phyloP scores from a whole-genome alignment of 2,888 invertebrate species.

The Eupithecia dodoneata region DNA sequence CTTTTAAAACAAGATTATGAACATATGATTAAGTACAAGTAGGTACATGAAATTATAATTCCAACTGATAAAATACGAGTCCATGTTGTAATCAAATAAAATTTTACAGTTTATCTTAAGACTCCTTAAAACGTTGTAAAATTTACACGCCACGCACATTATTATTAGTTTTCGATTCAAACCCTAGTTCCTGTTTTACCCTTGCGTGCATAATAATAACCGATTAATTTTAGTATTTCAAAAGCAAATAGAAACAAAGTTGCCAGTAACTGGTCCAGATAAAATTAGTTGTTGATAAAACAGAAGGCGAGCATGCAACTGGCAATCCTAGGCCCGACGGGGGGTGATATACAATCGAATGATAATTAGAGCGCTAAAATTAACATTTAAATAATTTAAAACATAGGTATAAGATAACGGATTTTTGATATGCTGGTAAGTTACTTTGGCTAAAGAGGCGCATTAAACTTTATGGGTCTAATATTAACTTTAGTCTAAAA shows the following conservation, averaged over 20 bases:
- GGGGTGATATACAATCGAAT: slow-evolving; percentile 36
- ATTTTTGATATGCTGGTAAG: neutral
- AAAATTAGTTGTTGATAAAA: slow-evolving; percentile 39
- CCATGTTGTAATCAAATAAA: neutral
- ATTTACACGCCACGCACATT: slow-evolving; percentile 1
- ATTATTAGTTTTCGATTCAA: slow-evolving; percentile 11
- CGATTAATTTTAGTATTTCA: slow-evolving; percentile 31
- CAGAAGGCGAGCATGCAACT: slow-evolving; percentile 41
- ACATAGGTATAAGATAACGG: neutral
- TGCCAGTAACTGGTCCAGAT: slow-evolving; percentile 31
- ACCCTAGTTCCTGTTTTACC: slow-evolving; percentile 11
- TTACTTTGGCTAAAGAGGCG: too few relatives aligned
- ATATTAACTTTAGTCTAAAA: neutral
- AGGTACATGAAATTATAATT: neutral
- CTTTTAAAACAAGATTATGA: neutral
- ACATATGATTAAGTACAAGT: neutral
- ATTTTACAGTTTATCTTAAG: neutral
- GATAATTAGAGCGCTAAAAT: slow-evolving; percentile 37
- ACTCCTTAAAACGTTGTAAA: neutral
- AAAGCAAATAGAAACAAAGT: slow-evolving; percentile 36
- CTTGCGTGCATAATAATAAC: slow-evolving; percentile 32
- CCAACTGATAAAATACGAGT: neutral
- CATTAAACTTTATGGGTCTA: too few relatives aligned
- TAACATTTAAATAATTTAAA: slow-evolving; percentile 10
- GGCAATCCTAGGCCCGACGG: slow-evolving; percentile 43